These are phyloP conservation scores for Eleutherodactylus coqui DNA, from an alignment of 2,797 vertebrate genomes.

Conservation along the genomic window DNA sequence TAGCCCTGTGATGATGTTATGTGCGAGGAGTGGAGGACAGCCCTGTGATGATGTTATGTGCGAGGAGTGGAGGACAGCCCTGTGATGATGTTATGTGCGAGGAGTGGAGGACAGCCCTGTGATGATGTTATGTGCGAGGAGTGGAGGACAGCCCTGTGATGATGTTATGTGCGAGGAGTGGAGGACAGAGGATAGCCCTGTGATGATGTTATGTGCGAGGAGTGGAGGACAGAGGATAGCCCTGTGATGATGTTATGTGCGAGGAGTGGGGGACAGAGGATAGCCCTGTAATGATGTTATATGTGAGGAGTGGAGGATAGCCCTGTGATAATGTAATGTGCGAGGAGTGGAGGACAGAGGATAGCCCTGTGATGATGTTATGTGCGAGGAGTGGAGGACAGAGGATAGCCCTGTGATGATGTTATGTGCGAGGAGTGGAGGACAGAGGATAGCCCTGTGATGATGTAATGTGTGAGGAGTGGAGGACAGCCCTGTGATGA, in stretches of 20 bases:
- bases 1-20: neutral
- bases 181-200: neutral
- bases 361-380: neutral
- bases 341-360: neutral
- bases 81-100: neutral
- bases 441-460: no score
- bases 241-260: neutral
- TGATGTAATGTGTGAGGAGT: neutral
- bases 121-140: neutral
- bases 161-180: neutral
- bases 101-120: no score
- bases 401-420: neutral
- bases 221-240: neutral
- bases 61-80: neutral
- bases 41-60: no score
- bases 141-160: neutral
- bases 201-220: neutral
- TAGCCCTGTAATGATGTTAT: no score
- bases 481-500: neutral
- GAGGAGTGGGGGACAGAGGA: neutral
- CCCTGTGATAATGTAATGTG: neutral
- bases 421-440: neutral
- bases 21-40: neutral
- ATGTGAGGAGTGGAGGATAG: neutral
- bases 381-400: neutral